Evolutionary conservation across 2,797 vertebrate genomes (phyloP).

Genomic region (Aselliscus stoliczkanus): DNA sequence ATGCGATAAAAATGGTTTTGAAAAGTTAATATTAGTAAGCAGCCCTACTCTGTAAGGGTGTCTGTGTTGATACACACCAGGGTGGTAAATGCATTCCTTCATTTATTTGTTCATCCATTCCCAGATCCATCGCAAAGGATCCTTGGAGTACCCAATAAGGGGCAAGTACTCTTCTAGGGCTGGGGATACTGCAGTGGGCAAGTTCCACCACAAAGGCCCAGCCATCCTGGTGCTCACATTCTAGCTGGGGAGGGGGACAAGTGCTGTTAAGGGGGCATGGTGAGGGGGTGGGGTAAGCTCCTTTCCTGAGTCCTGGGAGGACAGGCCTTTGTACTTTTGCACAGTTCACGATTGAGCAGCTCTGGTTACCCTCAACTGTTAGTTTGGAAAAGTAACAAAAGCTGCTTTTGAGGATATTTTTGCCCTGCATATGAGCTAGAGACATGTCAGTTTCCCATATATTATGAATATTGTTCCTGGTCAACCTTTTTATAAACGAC

Average conservation of each 20-base stretch:
- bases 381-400: neutral
- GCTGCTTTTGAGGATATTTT: neutral
- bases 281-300: too few relatives aligned
- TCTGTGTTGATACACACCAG: neutral
- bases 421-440: neutral
- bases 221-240: neutral
- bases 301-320: neutral
- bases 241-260: neutral
- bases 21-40: neutral
- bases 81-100: neutral
- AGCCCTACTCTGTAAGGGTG: neutral
- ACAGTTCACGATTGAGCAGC: neutral
- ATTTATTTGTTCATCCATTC: neutral
- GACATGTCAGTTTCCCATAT: neutral
- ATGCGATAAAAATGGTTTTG: neutral
- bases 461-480: neutral
- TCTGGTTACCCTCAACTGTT: neutral
- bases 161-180: neutral
- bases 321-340: neutral
- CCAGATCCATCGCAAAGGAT: neutral
- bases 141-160: neutral
- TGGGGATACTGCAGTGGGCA: neutral
- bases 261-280: neutral
- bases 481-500: neutral
- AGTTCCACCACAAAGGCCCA: neutral